A percentile compares a stretch with the other conserved stretches of the same genome.
phyloP scores from a whole-genome alignment of 1,140 invertebrate genomes.

The Belonocnema kinseyi region DNA sequence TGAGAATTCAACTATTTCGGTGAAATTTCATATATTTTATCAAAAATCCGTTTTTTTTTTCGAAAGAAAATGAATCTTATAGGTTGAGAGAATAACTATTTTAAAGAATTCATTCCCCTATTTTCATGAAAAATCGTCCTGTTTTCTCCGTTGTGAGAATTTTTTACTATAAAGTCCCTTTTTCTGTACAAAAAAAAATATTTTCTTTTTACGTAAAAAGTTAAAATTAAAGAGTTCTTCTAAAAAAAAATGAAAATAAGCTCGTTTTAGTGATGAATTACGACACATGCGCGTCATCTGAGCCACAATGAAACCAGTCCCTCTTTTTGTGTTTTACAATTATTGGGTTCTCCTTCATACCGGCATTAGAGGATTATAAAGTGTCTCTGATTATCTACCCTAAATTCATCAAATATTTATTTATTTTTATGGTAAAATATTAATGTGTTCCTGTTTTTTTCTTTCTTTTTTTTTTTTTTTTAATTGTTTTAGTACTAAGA shows the following conservation, averaged over 20 bases:
- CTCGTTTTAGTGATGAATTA: slow-evolving; percentile 73
- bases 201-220: neutral
- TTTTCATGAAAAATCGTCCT: too few species aligned
- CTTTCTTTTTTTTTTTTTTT: too few species aligned
- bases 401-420: slow-evolving; percentile 31
- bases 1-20: too few species aligned
- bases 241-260: too few species aligned
- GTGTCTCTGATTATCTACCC: slow-evolving; percentile 62
- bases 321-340: slow-evolving; percentile 68
- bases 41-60: too few species aligned
- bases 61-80: too few species aligned
- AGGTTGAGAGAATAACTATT: too few species aligned
- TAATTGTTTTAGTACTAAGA: slow-evolving; percentile 83
- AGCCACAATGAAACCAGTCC: slow-evolving; percentile 61
- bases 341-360: slow-evolving; percentile 51
- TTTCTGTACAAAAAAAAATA: neutral
- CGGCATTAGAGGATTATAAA: slow-evolving; percentile 66
- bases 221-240: neutral
- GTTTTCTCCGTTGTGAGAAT: too few species aligned
- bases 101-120: too few species aligned
- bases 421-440: slow-evolving; percentile 6
- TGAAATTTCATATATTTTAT: too few species aligned
- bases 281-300: slow-evolving; percentile 82
- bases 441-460: neutral
- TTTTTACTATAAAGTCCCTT: too few species aligned